Evolutionary conservation across 2,888 invertebrate genomes (phyloP).

Genomic region (Sisyra nigra): DNA sequence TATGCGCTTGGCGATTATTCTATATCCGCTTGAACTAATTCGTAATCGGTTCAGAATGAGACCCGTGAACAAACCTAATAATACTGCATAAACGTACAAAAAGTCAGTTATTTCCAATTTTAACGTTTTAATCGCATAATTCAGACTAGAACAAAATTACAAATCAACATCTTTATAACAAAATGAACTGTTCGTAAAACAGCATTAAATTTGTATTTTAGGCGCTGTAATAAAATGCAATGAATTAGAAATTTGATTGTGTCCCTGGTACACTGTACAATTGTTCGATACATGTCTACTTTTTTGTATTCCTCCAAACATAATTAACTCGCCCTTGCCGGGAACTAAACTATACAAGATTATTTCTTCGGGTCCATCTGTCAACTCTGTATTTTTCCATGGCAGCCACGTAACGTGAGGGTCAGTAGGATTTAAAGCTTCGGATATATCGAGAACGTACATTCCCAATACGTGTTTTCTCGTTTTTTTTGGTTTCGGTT

Average conservation of each 20-base stretch:
- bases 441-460: conserved; percentile 73
- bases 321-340: conserved; percentile 81
- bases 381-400: conserved; percentile 46
- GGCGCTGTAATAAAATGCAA: conserved; percentile 61
- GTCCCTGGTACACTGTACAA: too few relatives aligned
- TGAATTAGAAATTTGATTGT: conserved; percentile 60
- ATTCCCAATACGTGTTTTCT: conserved; percentile 57
- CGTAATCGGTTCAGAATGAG: too few relatives aligned
- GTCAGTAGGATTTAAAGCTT: conserved; percentile 44
- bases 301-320: conserved; percentile 92
- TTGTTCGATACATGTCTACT: conserved; percentile 42
- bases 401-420: conserved; percentile 55
- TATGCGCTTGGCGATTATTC: too few relatives aligned
- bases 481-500: conserved; percentile 36
- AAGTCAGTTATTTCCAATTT: conserved; percentile 1
- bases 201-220: conserved; percentile 19
- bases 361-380: conserved; percentile 70
- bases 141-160: too few relatives aligned
- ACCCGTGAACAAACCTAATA: too few relatives aligned
- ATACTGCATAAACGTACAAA: too few relatives aligned
- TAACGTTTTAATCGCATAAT: background rate
- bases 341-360: conserved; percentile 79
- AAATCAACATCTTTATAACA: too few relatives aligned
- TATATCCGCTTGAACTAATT: too few relatives aligned
- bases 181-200: too few relatives aligned